Base-by-base conservation (phyloP, 2,888 invertebrate species). In the Atherix ibis region DNA sequence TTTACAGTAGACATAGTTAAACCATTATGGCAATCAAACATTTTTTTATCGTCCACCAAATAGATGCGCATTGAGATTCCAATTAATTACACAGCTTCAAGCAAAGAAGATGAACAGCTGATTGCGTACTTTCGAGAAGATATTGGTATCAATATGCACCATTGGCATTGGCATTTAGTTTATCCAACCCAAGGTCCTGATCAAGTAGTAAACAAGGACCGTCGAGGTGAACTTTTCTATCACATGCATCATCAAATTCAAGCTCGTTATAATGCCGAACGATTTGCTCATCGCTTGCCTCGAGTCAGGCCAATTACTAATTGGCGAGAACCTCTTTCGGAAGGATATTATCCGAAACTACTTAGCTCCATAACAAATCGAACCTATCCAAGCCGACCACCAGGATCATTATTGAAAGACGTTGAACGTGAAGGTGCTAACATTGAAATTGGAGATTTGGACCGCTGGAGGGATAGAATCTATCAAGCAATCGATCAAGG, bases 141-240 rank as follows among this genome's bases (percentile, higher is more conserved):
- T 56, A 65, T 84, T 40, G 84, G 83, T 43, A 67, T 87, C 46
- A 87, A 87, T 61, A 72, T 83, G 32, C 87, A 87, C 55, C 87
- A 88, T 54, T 88, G 87, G 85, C 85, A 87, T 53, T 87, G 85
- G 87, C 87, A 88, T 57, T 66, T 87, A 44, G 84, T 85, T 2
- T 87, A 85, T 53, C 84, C 85, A 1, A 74, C 73, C 52, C 71
- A 73, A 36, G 71, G 74, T 0, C 65, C 68, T 13, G 49, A 52
- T 10, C 57, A 62, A 26, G 71, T 81, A 26, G 80, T 84, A 4
- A 66, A 66, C 31, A 83, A 84, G 52, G 73, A 79, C 53, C 66
- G 78, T 38, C 68, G 77, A 26, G 78, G 79, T 10, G 78, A 79
- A 55, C 58, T 79, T 2, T 79, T 79, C 54, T 79, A 71, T 47